phyloP scores from a whole-genome alignment of 2,888 invertebrate species.

The Drosophila mayaguana region DNA sequence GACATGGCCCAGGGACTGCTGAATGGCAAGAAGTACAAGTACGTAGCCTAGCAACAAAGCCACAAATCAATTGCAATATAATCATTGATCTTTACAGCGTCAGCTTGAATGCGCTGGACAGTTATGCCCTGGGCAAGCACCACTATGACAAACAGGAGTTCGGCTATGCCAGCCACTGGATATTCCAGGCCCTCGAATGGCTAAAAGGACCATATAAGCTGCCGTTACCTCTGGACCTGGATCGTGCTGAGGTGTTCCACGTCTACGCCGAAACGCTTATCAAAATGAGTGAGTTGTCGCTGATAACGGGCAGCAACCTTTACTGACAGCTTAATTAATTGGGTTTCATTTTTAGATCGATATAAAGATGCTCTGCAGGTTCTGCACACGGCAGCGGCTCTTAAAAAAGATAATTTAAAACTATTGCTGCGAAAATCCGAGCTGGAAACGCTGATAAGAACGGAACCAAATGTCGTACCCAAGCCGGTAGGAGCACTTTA shows the following conservation, averaged over 20 bases:
- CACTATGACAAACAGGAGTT: constrained; percentile 53
- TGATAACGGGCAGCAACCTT: neutral
- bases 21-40: constrained; percentile 92
- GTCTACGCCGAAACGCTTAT: constrained; percentile 75
- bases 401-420: constrained; percentile 51
- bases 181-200: constrained; percentile 59
- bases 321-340: neutral
- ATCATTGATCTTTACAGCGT: constrained; percentile 48
- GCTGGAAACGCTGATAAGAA: constrained; percentile 66
- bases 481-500: constrained; percentile 35
- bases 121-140: constrained; percentile 71
- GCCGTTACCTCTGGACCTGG: constrained; percentile 32
- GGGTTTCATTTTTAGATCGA: constrained; percentile 34
- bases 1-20: constrained; percentile 93
- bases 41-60: constrained; percentile 23
- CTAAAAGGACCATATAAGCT: constrained; percentile 14
- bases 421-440: constrained; percentile 61
- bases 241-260: constrained; percentile 50
- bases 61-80: constrained; percentile 49
- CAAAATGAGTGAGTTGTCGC: constrained; percentile 70
- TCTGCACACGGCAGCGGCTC: constrained; percentile 50
- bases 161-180: constrained; percentile 68
- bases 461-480: constrained; percentile 17
- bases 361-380: constrained; percentile 62
- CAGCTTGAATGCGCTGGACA: constrained; percentile 69